Conservation (phyloP, 1,140 invertebrate species). For the Adelges cooleyi region DNA sequence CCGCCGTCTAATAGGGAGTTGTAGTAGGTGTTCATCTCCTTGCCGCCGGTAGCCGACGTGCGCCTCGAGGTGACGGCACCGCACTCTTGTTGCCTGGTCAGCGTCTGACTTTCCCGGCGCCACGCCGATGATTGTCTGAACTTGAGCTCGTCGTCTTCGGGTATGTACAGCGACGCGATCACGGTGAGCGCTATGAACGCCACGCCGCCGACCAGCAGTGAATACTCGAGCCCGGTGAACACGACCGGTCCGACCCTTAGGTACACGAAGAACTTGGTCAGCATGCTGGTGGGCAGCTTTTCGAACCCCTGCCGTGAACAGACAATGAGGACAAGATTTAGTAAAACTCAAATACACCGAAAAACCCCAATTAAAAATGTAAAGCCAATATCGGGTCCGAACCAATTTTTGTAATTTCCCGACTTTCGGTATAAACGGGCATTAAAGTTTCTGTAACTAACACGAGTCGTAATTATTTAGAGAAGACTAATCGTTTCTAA, state of each 20-base stretch:
- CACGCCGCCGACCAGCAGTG: conserved; percentile 44
- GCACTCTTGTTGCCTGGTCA: neutral
- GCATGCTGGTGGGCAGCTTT: conserved; percentile 47
- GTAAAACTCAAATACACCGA: too few relatives aligned
- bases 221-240: conserved; percentile 47
- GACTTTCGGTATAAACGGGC: too few relatives aligned
- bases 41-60: neutral
- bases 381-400: neutral
- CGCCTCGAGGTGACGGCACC: neutral
- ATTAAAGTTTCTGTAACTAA: neutral
- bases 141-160: conserved; percentile 29
- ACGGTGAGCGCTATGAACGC: conserved; percentile 42
- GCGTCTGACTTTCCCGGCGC: conserved; percentile 12
- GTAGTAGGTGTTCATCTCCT: conserved; percentile 23
- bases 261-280: conserved; percentile 56
- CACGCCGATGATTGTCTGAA: neutral
- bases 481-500: neutral
- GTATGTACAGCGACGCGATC: conserved; percentile 38
- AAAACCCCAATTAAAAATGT: neutral
- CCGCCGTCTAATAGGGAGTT: neutral
- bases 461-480: neutral
- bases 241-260: conserved; percentile 53
- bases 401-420: too few relatives aligned
- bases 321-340: neutral
- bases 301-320: conserved; percentile 52